Percentiles rank a stretch among this genome's conserved stretches.
Conservation (phyloP, 2,113 vertebrate genomes). For the Archocentrus centrarchus region DNA sequence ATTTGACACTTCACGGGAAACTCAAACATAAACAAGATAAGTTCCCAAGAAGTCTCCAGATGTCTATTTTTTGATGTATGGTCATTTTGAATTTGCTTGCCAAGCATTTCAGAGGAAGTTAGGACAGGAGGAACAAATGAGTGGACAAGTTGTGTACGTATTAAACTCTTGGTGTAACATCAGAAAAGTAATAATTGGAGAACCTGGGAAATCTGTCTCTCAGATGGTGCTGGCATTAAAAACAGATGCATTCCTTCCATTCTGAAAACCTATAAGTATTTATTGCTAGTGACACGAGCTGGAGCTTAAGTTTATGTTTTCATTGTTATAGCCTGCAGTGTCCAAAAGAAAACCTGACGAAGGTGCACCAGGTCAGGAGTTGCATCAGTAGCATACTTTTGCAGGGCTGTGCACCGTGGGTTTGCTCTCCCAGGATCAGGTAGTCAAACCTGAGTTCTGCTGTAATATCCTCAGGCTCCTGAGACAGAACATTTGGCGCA, state of each 20-base stretch:
- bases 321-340: background rate
- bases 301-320: background rate
- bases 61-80: background rate
- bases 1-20: background rate
- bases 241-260: background rate
- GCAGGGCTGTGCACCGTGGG: background rate
- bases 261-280: background rate
- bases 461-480: background rate
- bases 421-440: background rate
- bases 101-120: background rate
- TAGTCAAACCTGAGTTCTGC: background rate
- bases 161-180: background rate
- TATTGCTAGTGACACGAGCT: background rate
- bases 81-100: background rate
- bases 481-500: background rate
- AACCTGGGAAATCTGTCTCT: background rate
- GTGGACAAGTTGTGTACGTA: background rate
- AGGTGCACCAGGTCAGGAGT: background rate
- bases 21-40: background rate
- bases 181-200: background rate
- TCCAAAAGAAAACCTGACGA: background rate
- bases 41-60: background rate
- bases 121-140: accelerated
- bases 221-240: background rate
- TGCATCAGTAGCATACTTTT: background rate